phyloP scores from a whole-genome alignment of 2,888 invertebrate genomes.

The Fragum whitleyi region DNA sequence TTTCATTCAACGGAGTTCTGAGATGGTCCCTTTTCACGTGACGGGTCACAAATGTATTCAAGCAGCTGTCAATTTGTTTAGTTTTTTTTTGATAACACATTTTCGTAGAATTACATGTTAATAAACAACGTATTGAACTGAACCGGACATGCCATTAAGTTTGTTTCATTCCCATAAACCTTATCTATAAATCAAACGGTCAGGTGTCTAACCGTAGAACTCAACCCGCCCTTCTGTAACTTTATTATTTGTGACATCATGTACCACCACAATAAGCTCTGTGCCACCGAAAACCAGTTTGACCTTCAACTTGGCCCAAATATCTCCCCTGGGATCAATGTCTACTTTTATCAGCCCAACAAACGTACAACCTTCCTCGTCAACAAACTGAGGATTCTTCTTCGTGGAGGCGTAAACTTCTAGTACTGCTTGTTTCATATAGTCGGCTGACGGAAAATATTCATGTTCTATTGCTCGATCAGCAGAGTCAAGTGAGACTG shows the following conservation, averaged over 20 bases:
- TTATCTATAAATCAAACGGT: too few species aligned
- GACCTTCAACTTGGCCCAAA: constrained; percentile 37
- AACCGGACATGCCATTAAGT: too few species aligned
- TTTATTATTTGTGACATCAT: constrained; percentile 31
- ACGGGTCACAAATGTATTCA: too few species aligned
- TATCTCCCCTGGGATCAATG: constrained; percentile 43
- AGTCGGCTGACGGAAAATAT: constrained; percentile 37
- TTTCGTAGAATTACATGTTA: too few species aligned
- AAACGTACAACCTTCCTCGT: constrained; percentile 27
- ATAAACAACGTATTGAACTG: too few species aligned
- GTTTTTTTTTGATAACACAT: too few species aligned
- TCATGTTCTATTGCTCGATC: constrained; percentile 22
- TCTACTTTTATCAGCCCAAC: constrained; percentile 36
- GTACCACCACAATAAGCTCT: constrained; percentile 44
- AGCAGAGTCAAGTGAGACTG: constrained; percentile 12
- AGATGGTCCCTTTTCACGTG: too few species aligned
- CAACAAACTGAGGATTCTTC: constrained; percentile 38
- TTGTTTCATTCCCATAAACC: too few species aligned
- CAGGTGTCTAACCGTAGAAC: constrained; percentile 50
- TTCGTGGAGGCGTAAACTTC: constrained; percentile 46
- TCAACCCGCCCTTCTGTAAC: constrained; percentile 31
- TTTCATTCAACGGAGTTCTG: too few species aligned
- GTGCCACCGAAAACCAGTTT: constrained; percentile 41
- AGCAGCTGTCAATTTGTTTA: too few species aligned
- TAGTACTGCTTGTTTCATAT: constrained; percentile 42